Percentiles rank a stretch among this genome's conserved stretches.
phyloP scores from a whole-genome alignment of 2,888 invertebrate genomes.

The Eupsilia transversa region DNA sequence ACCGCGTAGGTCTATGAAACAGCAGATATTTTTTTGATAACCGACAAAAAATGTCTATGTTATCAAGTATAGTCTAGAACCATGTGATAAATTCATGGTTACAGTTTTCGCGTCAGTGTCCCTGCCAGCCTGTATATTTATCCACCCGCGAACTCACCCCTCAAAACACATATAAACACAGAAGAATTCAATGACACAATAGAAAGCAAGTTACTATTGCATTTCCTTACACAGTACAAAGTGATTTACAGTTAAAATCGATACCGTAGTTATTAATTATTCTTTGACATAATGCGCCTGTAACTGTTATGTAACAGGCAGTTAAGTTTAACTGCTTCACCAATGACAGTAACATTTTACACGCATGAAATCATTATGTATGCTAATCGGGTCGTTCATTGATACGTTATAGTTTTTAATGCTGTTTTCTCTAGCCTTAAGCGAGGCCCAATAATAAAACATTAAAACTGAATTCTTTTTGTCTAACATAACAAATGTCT shows the following conservation, averaged over 20 bases:
- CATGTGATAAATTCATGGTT: no score
- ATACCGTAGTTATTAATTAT: constrained; percentile 34
- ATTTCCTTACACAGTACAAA: constrained; percentile 43
- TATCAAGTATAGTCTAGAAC: no score
- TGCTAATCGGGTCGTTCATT: constrained; percentile 25
- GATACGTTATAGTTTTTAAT: constrained; percentile 29
- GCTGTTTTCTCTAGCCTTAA: not conserved
- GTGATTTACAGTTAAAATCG: constrained; percentile 45
- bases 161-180: not conserved
- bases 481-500: no score
- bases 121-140: no score
- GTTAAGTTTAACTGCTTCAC: constrained; percentile 37
- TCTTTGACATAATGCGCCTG: constrained; percentile 56
- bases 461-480: no score
- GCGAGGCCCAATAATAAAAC: no score
- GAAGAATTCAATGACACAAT: constrained; percentile 19
- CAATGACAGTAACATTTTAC: constrained; percentile 35
- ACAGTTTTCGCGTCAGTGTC: no score
- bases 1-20: no score
- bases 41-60: no score
- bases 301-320: constrained; percentile 49
- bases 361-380: constrained; percentile 34
- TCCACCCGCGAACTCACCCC: not conserved
- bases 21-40: no score
- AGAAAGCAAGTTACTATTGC: constrained; percentile 34